These are phyloP conservation scores for Drosophila kambysellisi DNA, from an alignment of 2,888 invertebrate genomes.

Conservation along the genomic window DNA sequence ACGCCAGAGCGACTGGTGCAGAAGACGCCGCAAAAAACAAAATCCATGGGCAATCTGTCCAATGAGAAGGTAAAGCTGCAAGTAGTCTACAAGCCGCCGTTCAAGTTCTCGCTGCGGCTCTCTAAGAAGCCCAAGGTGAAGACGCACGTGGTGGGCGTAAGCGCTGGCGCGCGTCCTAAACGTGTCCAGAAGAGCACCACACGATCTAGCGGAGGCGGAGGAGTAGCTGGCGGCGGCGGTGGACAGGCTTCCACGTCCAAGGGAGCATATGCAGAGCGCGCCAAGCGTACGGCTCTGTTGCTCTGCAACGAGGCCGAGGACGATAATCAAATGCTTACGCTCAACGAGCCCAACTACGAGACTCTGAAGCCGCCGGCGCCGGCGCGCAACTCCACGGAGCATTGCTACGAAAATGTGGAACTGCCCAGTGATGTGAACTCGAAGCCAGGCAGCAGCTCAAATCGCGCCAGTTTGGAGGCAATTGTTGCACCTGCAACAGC, in stretches of 20 bases:
- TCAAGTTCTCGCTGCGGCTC: conserved; percentile 93
- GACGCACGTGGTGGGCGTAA: conserved; percentile 83
- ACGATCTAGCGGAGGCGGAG: conserved; percentile 48
- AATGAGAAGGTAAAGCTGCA: conserved; percentile 91
- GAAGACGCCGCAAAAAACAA: conserved; percentile 88
- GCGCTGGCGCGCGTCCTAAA: conserved; percentile 73
- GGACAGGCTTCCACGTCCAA: conserved; percentile 47
- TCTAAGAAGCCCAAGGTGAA: conserved; percentile 85
- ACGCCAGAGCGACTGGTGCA: conserved; percentile 91
- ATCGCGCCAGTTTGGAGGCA: conserved; percentile 71
- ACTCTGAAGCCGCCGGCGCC: conserved; percentile 82
- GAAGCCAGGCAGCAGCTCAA: conserved; percentile 66
- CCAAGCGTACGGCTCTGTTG: conserved; percentile 82
- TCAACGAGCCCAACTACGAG: conserved; percentile 84
- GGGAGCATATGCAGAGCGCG: conserved; percentile 65
- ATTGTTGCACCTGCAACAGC: conserved; percentile 21
- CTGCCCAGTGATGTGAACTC: conserved; percentile 50
- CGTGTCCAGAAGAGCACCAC: conserved; percentile 71
- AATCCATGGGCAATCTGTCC: conserved; percentile 89
- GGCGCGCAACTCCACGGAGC: conserved; percentile 59
- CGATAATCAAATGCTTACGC: conserved; percentile 82
- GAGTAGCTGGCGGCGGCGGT: conserved; percentile 2
- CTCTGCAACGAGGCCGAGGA: conserved; percentile 81
- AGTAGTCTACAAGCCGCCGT: conserved; percentile 94
- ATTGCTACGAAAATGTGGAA: conserved; percentile 71